A percentile compares a stretch with the other conserved stretches of the same genome.
phyloP scores from a whole-genome alignment of 2,888 invertebrate species.

The Deroplatys truncata region DNA sequence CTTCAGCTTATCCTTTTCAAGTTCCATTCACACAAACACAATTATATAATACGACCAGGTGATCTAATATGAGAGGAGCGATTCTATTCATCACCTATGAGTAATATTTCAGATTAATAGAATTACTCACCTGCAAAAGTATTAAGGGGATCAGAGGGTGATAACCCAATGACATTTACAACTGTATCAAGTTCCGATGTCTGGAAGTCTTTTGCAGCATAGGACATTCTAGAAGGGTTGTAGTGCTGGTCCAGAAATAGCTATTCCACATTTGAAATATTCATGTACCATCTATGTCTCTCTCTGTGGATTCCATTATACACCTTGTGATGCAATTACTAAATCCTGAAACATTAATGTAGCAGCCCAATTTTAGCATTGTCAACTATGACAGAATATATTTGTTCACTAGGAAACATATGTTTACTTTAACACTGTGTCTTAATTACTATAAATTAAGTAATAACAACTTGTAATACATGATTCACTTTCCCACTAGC shows the following conservation, averaged over 20 bases:
- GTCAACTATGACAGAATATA: background rate
- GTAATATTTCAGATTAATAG: background rate
- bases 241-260: conserved; percentile 12
- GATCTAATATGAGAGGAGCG: too few relatives aligned
- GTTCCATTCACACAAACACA: too few relatives aligned
- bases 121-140: conserved; percentile 40
- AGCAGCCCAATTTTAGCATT: background rate
- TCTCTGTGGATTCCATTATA: conserved; percentile 18
- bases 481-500: too few relatives aligned
- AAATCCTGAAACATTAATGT: background rate
- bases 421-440: too few relatives aligned
- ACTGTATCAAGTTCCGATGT: conserved; percentile 58
- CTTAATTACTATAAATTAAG: too few relatives aligned
- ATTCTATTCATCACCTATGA: too few relatives aligned
- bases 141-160: conserved; percentile 53
- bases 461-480: too few relatives aligned
- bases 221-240: conserved; percentile 42
- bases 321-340: background rate
- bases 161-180: conserved; percentile 63
- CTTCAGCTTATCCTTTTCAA: too few relatives aligned
- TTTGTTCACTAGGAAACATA: too few relatives aligned
- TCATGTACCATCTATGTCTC: background rate
- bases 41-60: too few relatives aligned
- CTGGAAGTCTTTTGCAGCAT: conserved; percentile 44
- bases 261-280: conserved; percentile 5